Conservation (phyloP, 2,888 invertebrate genomes). For the Mylabris sibirica region DNA sequence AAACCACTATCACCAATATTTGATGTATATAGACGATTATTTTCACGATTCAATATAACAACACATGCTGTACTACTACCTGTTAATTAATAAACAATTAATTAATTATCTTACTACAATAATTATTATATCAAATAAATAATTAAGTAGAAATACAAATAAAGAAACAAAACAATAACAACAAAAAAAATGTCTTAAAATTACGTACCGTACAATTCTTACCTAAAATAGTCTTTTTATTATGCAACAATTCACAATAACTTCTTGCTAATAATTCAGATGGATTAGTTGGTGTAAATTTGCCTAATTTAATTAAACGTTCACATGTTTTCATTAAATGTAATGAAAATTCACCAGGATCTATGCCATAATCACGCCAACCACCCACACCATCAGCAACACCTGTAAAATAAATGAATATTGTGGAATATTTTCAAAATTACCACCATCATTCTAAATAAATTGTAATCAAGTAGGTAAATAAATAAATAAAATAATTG, state of each 20-base stretch:
- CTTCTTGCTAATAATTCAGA: conserved; percentile 88
- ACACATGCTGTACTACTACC: conserved; percentile 99
- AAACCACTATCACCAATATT: conserved; percentile 99
- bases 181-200: background rate
- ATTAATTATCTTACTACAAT: too few species aligned
- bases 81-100: conserved; percentile 55
- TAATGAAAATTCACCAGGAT: conserved; percentile 95
- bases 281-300: conserved; percentile 86
- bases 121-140: background rate
- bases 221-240: conserved; percentile 91
- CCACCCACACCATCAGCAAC: conserved; percentile 99
- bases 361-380: conserved; percentile 97
- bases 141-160: background rate
- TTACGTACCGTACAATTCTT: conserved; percentile 36
- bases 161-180: background rate
- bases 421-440: conserved; percentile 2
- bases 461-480: too few species aligned
- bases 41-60: conserved; percentile 89
- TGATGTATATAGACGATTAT: conserved; percentile 90
- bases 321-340: conserved; percentile 96
- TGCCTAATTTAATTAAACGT: conserved; percentile 87
- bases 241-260: conserved; percentile 90
- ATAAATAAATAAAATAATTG: too few species aligned
- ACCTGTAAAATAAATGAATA: conserved; percentile 74
- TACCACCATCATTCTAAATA: too few species aligned